A percentile compares a stretch with the other conserved stretches of the same genome.
These are phyloP conservation scores for Pantherophis alleghaniensis DNA, from an alignment of 2,797 vertebrate genomes.

Conservation along the genomic window DNA sequence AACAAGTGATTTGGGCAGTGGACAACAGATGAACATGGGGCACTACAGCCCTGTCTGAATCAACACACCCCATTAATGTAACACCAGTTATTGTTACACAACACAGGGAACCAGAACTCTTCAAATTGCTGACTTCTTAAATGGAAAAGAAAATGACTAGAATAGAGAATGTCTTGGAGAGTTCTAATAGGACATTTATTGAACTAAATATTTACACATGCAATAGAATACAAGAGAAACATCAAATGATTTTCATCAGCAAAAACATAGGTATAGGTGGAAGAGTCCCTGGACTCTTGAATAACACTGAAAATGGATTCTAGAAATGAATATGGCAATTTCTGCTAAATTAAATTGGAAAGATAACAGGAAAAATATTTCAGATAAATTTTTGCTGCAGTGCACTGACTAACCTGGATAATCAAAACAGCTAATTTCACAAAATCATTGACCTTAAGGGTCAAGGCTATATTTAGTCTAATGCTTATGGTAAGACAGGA, in stretches of 20 bases:
- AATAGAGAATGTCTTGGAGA: background rate
- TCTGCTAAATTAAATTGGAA: background rate
- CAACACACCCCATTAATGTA: constrained; percentile 37
- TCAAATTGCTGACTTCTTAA: background rate
- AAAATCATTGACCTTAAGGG: background rate
- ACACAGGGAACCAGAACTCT: background rate
- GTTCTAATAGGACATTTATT: background rate
- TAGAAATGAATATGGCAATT: background rate
- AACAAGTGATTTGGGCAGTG: constrained; percentile 24
- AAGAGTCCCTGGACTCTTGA: background rate
- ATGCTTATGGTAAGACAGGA: background rate
- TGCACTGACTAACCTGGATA: background rate
- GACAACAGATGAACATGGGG: constrained; percentile 30
- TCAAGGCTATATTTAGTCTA: background rate
- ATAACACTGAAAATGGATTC: background rate
- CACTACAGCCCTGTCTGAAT: constrained; percentile 19
- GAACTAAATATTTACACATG: background rate
- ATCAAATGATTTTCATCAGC: background rate
- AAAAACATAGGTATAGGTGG: background rate
- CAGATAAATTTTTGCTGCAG: background rate
- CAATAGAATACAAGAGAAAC: background rate
- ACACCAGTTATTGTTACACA: constrained; percentile 24
- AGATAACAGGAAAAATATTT: background rate
- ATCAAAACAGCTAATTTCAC: background rate
- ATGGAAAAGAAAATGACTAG: background rate